Evolutionary conservation across 2,113 vertebrate genomes (phyloP).

Genomic region (Nycticebus coucang): DNA sequence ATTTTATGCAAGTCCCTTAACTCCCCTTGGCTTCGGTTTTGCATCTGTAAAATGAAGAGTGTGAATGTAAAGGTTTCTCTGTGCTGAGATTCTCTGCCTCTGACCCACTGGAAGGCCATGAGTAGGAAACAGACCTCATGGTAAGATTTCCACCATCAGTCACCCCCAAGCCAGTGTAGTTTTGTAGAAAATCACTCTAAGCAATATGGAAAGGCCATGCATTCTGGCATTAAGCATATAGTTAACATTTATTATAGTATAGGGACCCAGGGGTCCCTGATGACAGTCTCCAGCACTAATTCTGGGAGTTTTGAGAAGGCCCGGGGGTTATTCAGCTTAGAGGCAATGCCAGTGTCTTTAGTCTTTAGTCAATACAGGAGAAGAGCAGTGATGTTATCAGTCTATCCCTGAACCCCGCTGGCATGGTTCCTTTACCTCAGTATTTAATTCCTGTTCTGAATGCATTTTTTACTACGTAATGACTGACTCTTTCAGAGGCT

Average conservation of each 20-base stretch:
- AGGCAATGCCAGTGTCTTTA: not conserved
- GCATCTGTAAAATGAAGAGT: not conserved
- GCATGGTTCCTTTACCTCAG: not conserved
- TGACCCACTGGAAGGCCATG: not conserved
- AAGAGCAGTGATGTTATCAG: fast-evolving
- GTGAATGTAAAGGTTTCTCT: not conserved
- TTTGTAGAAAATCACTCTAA: not conserved
- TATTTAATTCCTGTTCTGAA: not conserved
- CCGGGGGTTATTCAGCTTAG: not conserved
- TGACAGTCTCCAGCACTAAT: not conserved
- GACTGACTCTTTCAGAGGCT: not conserved
- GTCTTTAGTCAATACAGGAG: too few species aligned
- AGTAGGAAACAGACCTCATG: not conserved
- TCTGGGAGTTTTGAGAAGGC: not conserved
- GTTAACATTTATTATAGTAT: not conserved
- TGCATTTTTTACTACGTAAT: not conserved
- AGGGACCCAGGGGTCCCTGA: not conserved
- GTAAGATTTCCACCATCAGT: not conserved
- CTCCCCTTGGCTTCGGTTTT: not conserved
- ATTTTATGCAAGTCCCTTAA: not conserved
- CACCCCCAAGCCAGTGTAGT: not conserved
- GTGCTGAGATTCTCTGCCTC: not conserved
- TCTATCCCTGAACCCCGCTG: not conserved
- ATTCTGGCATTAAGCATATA: not conserved
- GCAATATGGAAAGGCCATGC: not conserved